phyloP scores from a whole-genome alignment of 2,888 invertebrate species.

The Diabrotica balteata region DNA sequence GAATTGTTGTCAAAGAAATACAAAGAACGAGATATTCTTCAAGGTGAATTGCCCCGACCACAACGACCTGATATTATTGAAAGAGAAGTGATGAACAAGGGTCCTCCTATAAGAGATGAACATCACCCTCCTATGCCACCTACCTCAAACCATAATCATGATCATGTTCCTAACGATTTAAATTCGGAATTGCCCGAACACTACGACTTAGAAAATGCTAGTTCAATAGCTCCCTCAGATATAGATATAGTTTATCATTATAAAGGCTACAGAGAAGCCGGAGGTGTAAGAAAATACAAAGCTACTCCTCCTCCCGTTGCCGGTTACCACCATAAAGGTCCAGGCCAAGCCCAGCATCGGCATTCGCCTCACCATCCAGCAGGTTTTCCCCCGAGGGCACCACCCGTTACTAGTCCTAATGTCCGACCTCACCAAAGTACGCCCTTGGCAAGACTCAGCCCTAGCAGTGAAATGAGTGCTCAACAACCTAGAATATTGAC shows the following conservation, averaged over 20 bases:
- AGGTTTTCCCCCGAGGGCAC: constrained; percentile 76
- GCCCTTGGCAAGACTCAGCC: constrained; percentile 87
- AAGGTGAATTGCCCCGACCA: constrained; percentile 75
- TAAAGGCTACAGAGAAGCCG: constrained; percentile 85
- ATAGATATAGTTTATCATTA: constrained; percentile 97
- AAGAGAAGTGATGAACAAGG: constrained; percentile 84
- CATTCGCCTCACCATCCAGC: constrained; percentile 81
- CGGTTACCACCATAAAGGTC: constrained; percentile 77
- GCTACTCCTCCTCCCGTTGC: constrained; percentile 83
- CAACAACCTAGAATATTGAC: constrained; percentile 94
- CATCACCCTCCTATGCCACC: constrained; percentile 83
- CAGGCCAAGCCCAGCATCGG: constrained; percentile 73
- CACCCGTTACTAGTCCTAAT: constrained; percentile 64
- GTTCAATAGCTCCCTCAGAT: constrained; percentile 96
- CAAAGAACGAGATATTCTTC: constrained; percentile 73
- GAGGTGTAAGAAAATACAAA: constrained; percentile 85
- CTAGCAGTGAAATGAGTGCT: constrained; percentile 89
- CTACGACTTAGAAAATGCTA: constrained; percentile 96
- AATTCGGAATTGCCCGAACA: constrained; percentile 86
- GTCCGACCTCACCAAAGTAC: constrained; percentile 86
- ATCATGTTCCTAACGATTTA: constrained; percentile 74
- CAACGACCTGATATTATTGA: constrained; percentile 95
- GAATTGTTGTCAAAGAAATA: constrained; percentile 89
- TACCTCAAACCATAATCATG: constrained; percentile 74
- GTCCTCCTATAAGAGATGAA: constrained; percentile 79